phyloP scores from a whole-genome alignment of 2,888 invertebrate species.

The Cyclophora albipunctata region DNA sequence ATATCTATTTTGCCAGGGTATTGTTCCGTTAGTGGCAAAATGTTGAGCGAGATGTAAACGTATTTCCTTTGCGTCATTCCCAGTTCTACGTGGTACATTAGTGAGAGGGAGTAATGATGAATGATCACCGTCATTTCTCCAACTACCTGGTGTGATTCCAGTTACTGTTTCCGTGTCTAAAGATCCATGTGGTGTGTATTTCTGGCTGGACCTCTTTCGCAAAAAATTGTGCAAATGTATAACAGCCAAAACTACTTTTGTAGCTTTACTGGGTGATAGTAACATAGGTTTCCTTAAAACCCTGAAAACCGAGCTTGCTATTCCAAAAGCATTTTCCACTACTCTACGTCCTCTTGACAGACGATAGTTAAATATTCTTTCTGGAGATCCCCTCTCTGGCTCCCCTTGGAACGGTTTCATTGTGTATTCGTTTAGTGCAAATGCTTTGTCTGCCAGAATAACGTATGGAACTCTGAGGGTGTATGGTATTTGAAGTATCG shows the following conservation, averaged over 20 bases:
- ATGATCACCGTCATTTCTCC: slow-evolving; percentile 12
- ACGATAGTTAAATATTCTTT: slow-evolving; percentile 1
- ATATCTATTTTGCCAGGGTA: slow-evolving; percentile 16
- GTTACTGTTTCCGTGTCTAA: slow-evolving; percentile 7
- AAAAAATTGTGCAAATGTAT: slow-evolving; percentile 12
- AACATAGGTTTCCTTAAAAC: too few species aligned
- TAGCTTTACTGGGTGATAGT: slow-evolving; percentile 10
- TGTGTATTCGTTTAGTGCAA: slow-evolving; percentile 19
- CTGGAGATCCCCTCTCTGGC: slow-evolving; percentile 9
- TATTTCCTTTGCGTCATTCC: slow-evolving; percentile 8
- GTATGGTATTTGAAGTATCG: slow-evolving; percentile 16
- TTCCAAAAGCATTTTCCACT: slow-evolving; percentile 7
- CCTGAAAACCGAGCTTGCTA: neutral
- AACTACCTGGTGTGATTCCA: slow-evolving; percentile 11
- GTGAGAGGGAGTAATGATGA: slow-evolving; percentile 9
- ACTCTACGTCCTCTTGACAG: slow-evolving; percentile 3
- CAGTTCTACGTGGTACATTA: slow-evolving; percentile 7
- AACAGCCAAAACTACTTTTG: slow-evolving; percentile 8
- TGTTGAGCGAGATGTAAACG: slow-evolving; percentile 9
- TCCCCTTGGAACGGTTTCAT: slow-evolving; percentile 18
- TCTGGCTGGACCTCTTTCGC: slow-evolving; percentile 8
- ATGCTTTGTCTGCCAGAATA: slow-evolving; percentile 21
- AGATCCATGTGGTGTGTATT: slow-evolving; percentile 8
- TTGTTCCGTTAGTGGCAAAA: slow-evolving; percentile 12
- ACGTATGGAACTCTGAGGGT: slow-evolving; percentile 15